phyloP scores from a whole-genome alignment of 2,888 invertebrate genomes.

The Nemapogon koenigi region DNA sequence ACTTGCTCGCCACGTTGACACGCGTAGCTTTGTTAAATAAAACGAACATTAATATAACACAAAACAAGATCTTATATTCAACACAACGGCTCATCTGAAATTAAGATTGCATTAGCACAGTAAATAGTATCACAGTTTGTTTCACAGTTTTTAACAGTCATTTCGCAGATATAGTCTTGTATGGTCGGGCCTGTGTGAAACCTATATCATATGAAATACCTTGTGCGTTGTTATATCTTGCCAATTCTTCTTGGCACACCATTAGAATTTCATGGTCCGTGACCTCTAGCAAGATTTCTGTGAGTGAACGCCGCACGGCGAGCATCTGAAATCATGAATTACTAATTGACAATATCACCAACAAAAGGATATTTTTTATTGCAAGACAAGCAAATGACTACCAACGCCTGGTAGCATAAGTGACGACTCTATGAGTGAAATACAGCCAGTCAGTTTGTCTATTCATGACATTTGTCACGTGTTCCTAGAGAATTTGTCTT shows the following conservation, averaged over 20 bases:
- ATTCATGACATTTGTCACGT: too few relatives aligned
- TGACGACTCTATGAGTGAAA: too few relatives aligned
- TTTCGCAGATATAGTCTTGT: not conserved
- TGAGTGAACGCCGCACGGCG: constrained; percentile 85
- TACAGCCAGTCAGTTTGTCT: too few relatives aligned
- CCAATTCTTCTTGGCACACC: constrained; percentile 86
- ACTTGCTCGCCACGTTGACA: constrained; percentile 77
- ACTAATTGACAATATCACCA: too few relatives aligned
- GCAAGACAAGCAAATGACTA: too few relatives aligned
- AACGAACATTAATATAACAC: constrained; percentile 55
- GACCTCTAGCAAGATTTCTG: constrained; percentile 93
- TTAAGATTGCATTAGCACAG: constrained; percentile 53
- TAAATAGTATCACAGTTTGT: not conserved
- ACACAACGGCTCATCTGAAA: constrained; percentile 52
- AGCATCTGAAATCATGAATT: constrained; percentile 73
- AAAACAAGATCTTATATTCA: not conserved
- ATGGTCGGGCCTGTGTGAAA: not conserved
- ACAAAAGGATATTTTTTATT: too few relatives aligned
- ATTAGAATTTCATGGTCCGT: constrained; percentile 88
- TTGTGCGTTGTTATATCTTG: constrained; percentile 82
- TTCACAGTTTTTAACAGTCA: not conserved
- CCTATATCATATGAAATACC: too few relatives aligned
- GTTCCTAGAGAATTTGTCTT: too few relatives aligned
- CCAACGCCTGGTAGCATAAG: too few relatives aligned
- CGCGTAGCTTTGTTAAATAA: constrained; percentile 71